Evolutionary conservation across 2,113 vertebrate species (phyloP).

Genomic region (Panthera leo): DNA sequence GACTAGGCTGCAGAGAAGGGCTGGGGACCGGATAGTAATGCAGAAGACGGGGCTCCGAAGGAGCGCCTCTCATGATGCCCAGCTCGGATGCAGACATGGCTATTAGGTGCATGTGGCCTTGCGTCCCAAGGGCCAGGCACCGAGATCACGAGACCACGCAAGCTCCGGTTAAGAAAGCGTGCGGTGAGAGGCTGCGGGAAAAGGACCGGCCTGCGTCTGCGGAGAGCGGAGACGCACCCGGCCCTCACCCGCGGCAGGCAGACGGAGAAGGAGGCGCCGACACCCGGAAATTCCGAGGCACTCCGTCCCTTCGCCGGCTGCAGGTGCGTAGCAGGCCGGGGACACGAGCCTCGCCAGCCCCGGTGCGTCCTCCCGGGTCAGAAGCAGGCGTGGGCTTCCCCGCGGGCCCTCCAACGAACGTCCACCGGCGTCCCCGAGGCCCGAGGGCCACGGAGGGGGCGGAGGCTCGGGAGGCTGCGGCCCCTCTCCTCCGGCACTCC

Average conservation of each 20-base stretch:
- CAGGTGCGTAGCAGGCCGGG: background rate
- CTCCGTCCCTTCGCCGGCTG: background rate
- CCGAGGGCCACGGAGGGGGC: background rate
- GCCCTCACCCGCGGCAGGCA: background rate
- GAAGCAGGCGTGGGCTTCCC: background rate
- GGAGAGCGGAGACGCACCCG: too few relatives aligned
- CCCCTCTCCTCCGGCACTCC: background rate
- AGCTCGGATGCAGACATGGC: background rate
- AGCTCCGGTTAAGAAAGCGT: background rate
- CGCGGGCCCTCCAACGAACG: background rate
- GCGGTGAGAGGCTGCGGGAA: background rate
- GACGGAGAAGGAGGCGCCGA: background rate
- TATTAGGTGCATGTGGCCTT: background rate
- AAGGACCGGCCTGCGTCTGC: accelerated
- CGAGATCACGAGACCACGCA: background rate
- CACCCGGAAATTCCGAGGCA: background rate
- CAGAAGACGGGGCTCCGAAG: background rate
- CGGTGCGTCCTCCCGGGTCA: background rate
- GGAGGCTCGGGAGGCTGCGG: background rate
- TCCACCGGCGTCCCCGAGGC: background rate
- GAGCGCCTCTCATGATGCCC: background rate
- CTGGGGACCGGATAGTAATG: background rate
- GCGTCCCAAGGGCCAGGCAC: background rate
- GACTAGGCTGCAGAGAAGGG: background rate
- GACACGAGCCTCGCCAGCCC: background rate